Percentiles rank a stretch among this genome's conserved stretches.
Evolutionary conservation across 1,140 invertebrate genomes (phyloP).

Genomic region (Lordiphosa clarofinis): DNA sequence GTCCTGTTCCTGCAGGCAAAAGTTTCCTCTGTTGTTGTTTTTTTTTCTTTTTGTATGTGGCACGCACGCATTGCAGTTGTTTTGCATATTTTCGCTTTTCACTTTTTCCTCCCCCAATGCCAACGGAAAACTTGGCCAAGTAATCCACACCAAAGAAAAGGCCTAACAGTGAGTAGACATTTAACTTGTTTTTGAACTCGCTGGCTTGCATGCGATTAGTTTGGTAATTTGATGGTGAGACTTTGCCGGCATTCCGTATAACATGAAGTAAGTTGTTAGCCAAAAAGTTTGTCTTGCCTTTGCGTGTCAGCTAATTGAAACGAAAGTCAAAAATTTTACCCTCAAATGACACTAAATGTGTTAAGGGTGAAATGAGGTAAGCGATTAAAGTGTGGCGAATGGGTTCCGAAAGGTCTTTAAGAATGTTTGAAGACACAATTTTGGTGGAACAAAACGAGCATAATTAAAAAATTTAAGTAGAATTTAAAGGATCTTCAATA

Average conservation of each 20-base stretch:
- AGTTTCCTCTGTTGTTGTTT: slow-evolving; percentile 9
- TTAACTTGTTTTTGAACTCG: slow-evolving; percentile 43
- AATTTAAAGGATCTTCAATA: too few relatives aligned
- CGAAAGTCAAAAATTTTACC: slow-evolving; percentile 24
- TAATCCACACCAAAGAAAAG: slow-evolving; percentile 45
- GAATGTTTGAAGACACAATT: too few relatives aligned
- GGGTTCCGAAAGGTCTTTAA: too few relatives aligned
- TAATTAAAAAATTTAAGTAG: too few relatives aligned
- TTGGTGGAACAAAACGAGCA: too few relatives aligned
- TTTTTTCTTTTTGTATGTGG: slow-evolving; percentile 5
- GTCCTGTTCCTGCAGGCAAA: slow-evolving; percentile 42
- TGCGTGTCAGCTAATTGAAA: slow-evolving; percentile 69
- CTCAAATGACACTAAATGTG: too few relatives aligned
- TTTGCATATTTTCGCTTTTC: slow-evolving; percentile 51
- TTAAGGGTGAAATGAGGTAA: too few relatives aligned
- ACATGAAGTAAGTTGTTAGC: slow-evolving; percentile 52
- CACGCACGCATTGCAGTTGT: slow-evolving; percentile 72
- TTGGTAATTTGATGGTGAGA: slow-evolving; percentile 70
- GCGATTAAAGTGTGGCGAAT: too few relatives aligned
- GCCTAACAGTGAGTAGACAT: slow-evolving; percentile 27
- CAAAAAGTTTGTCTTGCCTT: slow-evolving; percentile 46
- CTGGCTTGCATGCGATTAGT: slow-evolving; percentile 74
- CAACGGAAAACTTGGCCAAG: slow-evolving; percentile 24
- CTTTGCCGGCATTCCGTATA: slow-evolving; percentile 22
- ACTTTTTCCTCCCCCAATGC: slow-evolving; percentile 13